A percentile compares a stretch with the other conserved stretches of the same genome.
Conservation (phyloP, 1,140 invertebrate genomes). For the Monomorium pharaonis region DNA sequence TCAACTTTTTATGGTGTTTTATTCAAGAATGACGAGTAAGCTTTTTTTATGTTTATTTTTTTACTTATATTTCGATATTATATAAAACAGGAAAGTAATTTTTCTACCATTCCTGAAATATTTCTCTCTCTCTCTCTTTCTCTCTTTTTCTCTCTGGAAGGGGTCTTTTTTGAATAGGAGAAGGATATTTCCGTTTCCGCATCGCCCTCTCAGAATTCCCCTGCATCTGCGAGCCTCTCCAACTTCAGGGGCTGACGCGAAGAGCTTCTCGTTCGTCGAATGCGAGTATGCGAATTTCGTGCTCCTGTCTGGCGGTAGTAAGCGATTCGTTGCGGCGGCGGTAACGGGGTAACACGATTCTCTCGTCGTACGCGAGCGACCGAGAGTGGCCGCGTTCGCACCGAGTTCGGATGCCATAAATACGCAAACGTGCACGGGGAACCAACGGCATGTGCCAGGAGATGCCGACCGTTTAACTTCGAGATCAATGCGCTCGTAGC, state of each 20-base stretch:
- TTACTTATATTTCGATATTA: background rate
- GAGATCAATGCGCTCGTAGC: constrained; percentile 38
- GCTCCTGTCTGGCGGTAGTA: constrained; percentile 49
- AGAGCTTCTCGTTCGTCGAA: constrained; percentile 21
- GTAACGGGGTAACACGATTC: constrained; percentile 61
- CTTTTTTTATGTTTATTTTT: background rate
- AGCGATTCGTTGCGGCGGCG: constrained; percentile 65
- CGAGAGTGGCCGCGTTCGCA: constrained; percentile 22
- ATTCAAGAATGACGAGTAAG: background rate
- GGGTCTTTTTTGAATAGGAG: background rate
- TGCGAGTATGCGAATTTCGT: constrained; percentile 36
- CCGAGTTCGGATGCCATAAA: constrained; percentile 53
- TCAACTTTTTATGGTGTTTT: background rate
- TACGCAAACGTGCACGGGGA: constrained; percentile 19
- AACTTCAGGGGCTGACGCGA: constrained; percentile 24
- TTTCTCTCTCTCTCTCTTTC: background rate
- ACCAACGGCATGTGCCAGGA: constrained; percentile 27
- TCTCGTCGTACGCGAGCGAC: constrained; percentile 41
- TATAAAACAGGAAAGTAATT: background rate
- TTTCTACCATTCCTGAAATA: background rate
- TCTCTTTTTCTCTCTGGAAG: background rate
- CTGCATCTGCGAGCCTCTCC: constrained; percentile 2
- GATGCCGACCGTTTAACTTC: constrained; percentile 49
- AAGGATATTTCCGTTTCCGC: constrained; percentile 42
- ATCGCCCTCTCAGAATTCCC: constrained; percentile 10